phyloP scores from a whole-genome alignment of 1,140 invertebrate species.

The Zeugodacus cucurbitae region DNA sequence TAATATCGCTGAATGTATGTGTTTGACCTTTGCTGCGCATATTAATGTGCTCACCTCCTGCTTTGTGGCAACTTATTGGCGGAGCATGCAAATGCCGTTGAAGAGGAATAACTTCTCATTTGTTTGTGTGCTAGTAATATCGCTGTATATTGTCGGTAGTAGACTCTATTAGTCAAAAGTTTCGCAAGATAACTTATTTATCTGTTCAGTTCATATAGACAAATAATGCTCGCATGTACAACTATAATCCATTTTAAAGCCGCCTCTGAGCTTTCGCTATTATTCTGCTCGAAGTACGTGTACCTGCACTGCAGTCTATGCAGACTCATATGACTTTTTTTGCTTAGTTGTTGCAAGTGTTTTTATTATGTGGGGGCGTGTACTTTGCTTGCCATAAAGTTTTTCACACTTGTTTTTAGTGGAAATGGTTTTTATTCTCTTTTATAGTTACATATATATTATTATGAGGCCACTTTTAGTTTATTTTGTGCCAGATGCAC shows the following conservation, averaged over 20 bases:
- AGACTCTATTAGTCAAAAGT: neutral
- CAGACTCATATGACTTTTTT: too few relatives aligned
- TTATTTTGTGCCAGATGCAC: neutral
- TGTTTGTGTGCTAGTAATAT: neutral
- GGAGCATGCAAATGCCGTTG: neutral
- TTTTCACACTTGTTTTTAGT: slow-evolving; percentile 36
- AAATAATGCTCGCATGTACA: slow-evolving; percentile 25
- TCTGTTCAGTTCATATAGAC: neutral
- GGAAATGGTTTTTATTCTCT: neutral
- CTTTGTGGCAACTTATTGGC: slow-evolving; percentile 4
- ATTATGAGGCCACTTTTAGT: neutral
- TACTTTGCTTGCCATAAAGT: neutral
- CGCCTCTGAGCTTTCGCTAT: neutral
- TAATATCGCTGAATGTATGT: neutral
- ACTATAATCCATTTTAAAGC: slow-evolving; percentile 33
- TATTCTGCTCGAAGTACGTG: neutral
- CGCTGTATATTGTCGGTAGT: neutral
- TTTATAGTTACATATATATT: too few relatives aligned
- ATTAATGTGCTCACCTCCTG: neutral
- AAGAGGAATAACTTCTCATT: too few relatives aligned
- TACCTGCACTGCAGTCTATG: too few relatives aligned
- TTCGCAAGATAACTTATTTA: neutral
- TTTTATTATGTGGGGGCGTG: neutral
- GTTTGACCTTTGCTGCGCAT: neutral
- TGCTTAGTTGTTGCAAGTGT: too few relatives aligned